Conservation (phyloP, 2,888 invertebrate genomes). For the Cantharis nigra region DNA sequence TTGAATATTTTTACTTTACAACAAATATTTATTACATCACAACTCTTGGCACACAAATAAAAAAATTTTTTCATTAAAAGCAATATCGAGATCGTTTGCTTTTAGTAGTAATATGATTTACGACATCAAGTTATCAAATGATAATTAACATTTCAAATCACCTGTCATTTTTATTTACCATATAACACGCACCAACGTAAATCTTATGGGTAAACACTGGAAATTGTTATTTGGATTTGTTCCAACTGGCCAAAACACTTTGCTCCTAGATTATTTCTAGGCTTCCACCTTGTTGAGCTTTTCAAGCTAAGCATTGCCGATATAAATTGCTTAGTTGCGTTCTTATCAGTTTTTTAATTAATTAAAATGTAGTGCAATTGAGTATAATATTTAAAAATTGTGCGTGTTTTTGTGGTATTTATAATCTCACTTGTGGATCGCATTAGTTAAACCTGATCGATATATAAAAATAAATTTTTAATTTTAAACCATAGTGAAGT, state of each 20-base stretch:
- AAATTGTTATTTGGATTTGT: slow-evolving; percentile 44
- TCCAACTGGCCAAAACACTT: slow-evolving; percentile 48
- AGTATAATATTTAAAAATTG: neutral
- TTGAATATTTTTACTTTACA: neutral
- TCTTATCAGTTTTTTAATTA: slow-evolving; percentile 1
- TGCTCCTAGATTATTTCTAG: slow-evolving; percentile 51
- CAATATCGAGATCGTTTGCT: neutral
- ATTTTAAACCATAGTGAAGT: neutral
- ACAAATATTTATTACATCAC: neutral
- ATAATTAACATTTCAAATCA: neutral
- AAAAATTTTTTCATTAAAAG: neutral
- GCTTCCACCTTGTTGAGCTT: slow-evolving; percentile 47
- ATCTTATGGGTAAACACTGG: slow-evolving; percentile 9
- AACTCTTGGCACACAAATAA: neutral
- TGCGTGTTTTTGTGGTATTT: neutral
- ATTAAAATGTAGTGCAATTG: slow-evolving; percentile 16
- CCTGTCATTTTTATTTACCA: neutral
- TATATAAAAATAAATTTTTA: neutral
- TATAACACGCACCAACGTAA: neutral
- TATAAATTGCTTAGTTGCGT: slow-evolving; percentile 33
- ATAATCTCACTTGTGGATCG: neutral
- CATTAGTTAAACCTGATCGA: neutral
- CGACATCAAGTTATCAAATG: neutral
- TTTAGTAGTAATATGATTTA: neutral
- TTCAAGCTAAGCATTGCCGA: slow-evolving; percentile 44